Percentiles rank a stretch among this genome's conserved stretches.
These are phyloP conservation scores for Brachirus orientalis DNA, from an alignment of 2,113 vertebrate species.

Conservation along the genomic window DNA sequence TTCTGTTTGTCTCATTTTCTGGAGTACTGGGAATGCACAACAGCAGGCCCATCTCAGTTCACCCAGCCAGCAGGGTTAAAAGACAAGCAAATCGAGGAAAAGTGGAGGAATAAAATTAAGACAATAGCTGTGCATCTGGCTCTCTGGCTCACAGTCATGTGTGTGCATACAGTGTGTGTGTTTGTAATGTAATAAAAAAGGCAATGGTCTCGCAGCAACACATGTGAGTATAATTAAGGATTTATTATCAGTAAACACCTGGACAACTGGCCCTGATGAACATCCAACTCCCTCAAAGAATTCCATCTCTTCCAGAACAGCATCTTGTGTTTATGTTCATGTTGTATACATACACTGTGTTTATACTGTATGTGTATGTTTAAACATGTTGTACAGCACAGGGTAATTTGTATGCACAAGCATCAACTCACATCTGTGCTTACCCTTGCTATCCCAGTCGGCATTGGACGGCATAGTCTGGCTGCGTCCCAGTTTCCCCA, in stretches of 20 bases:
- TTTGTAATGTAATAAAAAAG: slow-evolving; percentile 15
- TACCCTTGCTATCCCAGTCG: slow-evolving; percentile 23
- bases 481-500: slow-evolving; percentile 57
- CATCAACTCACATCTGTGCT: slow-evolving; percentile 57
- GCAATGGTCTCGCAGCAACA: slow-evolving; percentile 27
- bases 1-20: slow-evolving; percentile 76
- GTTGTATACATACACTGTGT: slow-evolving; percentile 2
- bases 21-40: slow-evolving; percentile 60
- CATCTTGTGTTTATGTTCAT: slow-evolving; percentile 39
- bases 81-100: slow-evolving; percentile 58
- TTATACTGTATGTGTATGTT: slow-evolving; percentile 23
- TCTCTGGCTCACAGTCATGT: slow-evolving; percentile 17
- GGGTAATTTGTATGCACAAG: slow-evolving; percentile 34
- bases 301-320: slow-evolving; percentile 8
- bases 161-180: slow-evolving; percentile 5
- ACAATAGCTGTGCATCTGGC: slow-evolving; percentile 61
- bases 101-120: slow-evolving; percentile 73
- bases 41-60: slow-evolving; percentile 58
- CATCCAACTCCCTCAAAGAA: slow-evolving; percentile 17
- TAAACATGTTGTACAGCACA: slow-evolving; percentile 8
- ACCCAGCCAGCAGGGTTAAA: slow-evolving; percentile 67
- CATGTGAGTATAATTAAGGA: slow-evolving; percentile 53
- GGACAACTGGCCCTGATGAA: slow-evolving; percentile 45
- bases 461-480: slow-evolving; percentile 48
- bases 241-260: slow-evolving; percentile 63